phyloP scores from a whole-genome alignment of 30 jellyfish, hydroid and myxozoan species.

The Aurelia aurita complex sp. Pacific region DNA sequence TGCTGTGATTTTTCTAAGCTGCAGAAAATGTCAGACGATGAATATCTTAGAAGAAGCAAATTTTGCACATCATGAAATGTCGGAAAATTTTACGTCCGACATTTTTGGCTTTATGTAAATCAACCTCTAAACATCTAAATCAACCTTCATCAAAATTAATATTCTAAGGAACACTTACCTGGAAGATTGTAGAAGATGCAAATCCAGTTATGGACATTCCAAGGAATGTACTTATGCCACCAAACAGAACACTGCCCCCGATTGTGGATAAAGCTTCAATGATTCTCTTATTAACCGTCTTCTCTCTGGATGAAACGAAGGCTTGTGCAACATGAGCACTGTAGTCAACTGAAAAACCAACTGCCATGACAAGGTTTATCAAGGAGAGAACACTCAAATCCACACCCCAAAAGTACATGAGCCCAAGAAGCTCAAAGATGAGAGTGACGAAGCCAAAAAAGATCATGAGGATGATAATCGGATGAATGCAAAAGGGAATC shows the following conservation, averaged over 20 bases:
- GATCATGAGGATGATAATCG: slow-evolving; percentile 19
- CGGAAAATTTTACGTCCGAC: too few species aligned
- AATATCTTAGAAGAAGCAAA: too few species aligned
- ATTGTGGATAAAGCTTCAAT: slow-evolving; percentile 43
- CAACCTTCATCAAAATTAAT: neutral
- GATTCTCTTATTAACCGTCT: slow-evolving; percentile 28
- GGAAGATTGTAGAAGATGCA: slow-evolving; percentile 55
- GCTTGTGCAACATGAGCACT: slow-evolving; percentile 75
- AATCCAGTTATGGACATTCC: slow-evolving; percentile 69
- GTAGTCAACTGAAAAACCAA: slow-evolving; percentile 70
- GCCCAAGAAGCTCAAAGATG: slow-evolving; percentile 47
- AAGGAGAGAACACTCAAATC: slow-evolving; percentile 32
- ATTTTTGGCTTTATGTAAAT: too few species aligned
- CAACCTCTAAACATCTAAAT: neutral
- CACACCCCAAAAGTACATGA: slow-evolving; percentile 67
- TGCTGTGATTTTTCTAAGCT: too few species aligned
- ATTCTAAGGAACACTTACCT: slow-evolving; percentile 3
- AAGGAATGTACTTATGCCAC: slow-evolving; percentile 66
- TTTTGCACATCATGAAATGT: too few species aligned
- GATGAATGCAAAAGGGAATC: slow-evolving; percentile 60
- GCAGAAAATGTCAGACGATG: too few species aligned
- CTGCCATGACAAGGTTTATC: slow-evolving; percentile 52
- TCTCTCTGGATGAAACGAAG: slow-evolving; percentile 34
- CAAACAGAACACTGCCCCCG: slow-evolving; percentile 66
- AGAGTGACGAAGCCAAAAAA: slow-evolving; percentile 28